Conservation (phyloP, 92 coral and sea anemone species). For the Siderastrea siderea region DNA sequence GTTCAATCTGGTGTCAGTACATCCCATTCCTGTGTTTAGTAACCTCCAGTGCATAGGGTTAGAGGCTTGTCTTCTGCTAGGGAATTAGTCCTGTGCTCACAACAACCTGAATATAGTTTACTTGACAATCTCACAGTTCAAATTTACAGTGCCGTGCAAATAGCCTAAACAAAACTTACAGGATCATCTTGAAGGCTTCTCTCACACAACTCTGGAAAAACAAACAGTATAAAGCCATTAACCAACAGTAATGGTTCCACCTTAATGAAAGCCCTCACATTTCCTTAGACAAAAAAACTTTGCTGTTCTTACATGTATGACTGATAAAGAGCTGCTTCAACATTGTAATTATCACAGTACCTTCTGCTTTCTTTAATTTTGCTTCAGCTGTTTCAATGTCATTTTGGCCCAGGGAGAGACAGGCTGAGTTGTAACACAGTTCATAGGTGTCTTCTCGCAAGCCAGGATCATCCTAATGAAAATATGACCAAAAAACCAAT, state of each 20-base stretch:
- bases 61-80: too few species aligned
- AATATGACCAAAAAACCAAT: neutral
- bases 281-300: neutral
- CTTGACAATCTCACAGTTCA: neutral
- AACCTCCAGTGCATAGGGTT: too few species aligned
- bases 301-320: neutral
- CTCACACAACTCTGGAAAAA: conserved; percentile 83
- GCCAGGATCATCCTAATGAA: conserved; percentile 76
- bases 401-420: conserved; percentile 88
- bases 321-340: neutral
- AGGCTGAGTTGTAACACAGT: conserved; percentile 96
- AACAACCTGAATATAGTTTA: neutral
- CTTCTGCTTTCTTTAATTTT: conserved; percentile 91
- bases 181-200: conserved; percentile 95
- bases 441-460: conserved; percentile 98
- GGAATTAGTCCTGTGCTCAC: neutral
- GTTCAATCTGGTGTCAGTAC: too few species aligned
- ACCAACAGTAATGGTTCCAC: neutral
- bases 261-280: neutral
- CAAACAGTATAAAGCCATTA: neutral
- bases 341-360: conserved; percentile 34
- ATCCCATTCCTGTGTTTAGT: too few species aligned
- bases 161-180: conserved; percentile 60
- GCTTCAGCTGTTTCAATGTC: conserved; percentile 79
- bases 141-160: neutral